phyloP scores from a whole-genome alignment of 1,140 invertebrate genomes.

The Amyelois transitella region DNA sequence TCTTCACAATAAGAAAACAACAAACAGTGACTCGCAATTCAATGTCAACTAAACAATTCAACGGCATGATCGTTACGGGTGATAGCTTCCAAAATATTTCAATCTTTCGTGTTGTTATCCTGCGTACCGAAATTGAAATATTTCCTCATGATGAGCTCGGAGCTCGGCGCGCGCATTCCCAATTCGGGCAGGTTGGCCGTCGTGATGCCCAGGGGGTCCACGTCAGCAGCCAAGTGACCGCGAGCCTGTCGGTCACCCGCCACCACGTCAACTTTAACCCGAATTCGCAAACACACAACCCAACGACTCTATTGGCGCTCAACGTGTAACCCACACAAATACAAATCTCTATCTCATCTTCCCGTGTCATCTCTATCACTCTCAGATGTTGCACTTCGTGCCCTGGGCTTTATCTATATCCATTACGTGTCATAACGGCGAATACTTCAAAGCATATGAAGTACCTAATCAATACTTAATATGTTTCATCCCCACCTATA shows the following conservation, averaged over 20 bases:
- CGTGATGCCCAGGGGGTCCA: conserved; percentile 94
- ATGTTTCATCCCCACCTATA: too few relatives aligned
- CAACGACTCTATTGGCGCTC: conserved; percentile 18
- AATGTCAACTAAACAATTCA: conserved; percentile 26
- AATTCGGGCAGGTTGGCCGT: conserved; percentile 64
- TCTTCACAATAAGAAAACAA: conserved; percentile 31
- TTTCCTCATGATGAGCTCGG: conserved; percentile 74
- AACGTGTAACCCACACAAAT: neutral
- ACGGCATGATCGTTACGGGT: conserved; percentile 21
- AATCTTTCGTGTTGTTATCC: conserved; percentile 20
- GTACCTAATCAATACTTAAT: too few relatives aligned
- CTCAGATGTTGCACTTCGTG: too few relatives aligned
- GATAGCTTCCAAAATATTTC: conserved; percentile 21
- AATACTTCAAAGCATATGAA: too few relatives aligned
- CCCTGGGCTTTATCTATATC: too few relatives aligned
- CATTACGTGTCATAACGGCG: too few relatives aligned
- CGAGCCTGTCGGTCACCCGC: conserved; percentile 82
- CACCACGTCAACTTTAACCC: conserved; percentile 38
- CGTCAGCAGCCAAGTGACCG: conserved; percentile 95
- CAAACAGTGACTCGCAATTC: conserved; percentile 36
- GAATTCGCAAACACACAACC: conserved; percentile 32
- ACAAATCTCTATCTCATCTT: too few relatives aligned
- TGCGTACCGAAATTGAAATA: conserved; percentile 74
- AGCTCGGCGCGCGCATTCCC: conserved; percentile 64
- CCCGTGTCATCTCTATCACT: too few relatives aligned